phyloP scores from a whole-genome alignment of 2,888 invertebrate genomes.

The Cistogaster globosa region DNA sequence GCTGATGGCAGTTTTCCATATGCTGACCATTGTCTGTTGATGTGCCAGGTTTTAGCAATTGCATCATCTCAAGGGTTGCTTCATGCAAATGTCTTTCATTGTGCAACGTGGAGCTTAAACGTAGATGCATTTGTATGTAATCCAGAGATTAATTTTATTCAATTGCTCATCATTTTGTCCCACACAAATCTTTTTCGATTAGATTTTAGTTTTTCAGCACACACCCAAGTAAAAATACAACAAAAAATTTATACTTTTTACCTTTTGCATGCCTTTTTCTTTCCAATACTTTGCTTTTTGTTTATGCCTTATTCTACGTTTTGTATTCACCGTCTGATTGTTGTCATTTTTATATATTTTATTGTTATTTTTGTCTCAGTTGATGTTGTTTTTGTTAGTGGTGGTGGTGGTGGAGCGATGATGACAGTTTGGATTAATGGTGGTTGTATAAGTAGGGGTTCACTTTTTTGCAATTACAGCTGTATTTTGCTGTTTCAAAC shows the following conservation, averaged over 20 bases:
- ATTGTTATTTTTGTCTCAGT: constrained; percentile 33
- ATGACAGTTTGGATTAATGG: background rate
- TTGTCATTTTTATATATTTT: constrained; percentile 48
- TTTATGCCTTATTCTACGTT: constrained; percentile 50
- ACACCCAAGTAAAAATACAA: constrained; percentile 64
- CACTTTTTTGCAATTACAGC: constrained; percentile 43
- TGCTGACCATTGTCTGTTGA: constrained; percentile 21
- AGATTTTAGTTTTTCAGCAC: constrained; percentile 63
- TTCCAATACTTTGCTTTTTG: constrained; percentile 50
- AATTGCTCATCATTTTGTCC: constrained; percentile 54
- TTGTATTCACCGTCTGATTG: constrained; percentile 54
- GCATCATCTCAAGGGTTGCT: constrained; percentile 55
- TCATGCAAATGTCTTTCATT: constrained; percentile 56
- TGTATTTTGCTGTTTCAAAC: constrained; percentile 44
- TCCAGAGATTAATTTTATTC: background rate
- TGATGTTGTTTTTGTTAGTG: constrained; percentile 32
- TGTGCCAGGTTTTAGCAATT: constrained; percentile 31
- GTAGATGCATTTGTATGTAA: constrained; percentile 66
- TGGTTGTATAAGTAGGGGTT: constrained; percentile 39
- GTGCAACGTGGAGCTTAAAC: constrained; percentile 36
- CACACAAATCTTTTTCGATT: constrained; percentile 19
- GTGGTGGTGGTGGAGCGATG: constrained; percentile 26
- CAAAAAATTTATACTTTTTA: constrained; percentile 54
- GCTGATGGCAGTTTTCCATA: constrained; percentile 23
- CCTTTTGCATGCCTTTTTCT: constrained; percentile 57